Conservation (phyloP, 2,797 vertebrate species). For the Cephalopachus bancanus region DNA sequence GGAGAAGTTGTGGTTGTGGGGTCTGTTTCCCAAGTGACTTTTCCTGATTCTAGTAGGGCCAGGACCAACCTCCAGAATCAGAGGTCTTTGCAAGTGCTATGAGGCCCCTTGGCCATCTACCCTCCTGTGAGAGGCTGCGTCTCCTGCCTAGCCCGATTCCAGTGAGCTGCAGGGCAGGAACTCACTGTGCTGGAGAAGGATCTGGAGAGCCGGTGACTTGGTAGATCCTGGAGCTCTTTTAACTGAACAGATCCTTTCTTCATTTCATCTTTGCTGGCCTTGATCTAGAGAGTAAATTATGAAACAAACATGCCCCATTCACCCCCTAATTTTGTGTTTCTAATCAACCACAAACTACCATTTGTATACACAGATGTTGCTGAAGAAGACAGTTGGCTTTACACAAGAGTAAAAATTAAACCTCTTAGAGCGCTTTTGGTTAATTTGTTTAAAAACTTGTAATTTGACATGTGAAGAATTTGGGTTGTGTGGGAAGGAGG, state of each 20-base stretch:
- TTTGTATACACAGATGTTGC: background rate
- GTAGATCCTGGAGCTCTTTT: background rate
- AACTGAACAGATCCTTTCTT: background rate
- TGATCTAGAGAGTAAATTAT: slow-evolving; percentile 14
- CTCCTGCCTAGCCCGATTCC: background rate
- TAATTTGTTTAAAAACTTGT: slow-evolving; percentile 17
- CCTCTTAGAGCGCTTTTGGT: background rate
- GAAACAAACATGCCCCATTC: background rate
- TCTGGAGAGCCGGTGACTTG: background rate
- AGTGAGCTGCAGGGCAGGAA: background rate
- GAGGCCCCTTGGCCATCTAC: rapidly evolving
- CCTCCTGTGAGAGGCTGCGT: background rate
- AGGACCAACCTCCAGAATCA: background rate
- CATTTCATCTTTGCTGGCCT: background rate
- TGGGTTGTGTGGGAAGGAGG: too few species aligned
- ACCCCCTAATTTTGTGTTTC: background rate
- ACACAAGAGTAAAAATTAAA: background rate
- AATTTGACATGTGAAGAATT: background rate
- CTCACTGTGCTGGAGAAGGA: background rate
- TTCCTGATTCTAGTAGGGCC: background rate
- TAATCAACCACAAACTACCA: background rate
- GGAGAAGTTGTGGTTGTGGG: background rate
- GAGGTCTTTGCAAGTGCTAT: background rate
- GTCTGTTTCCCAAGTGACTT: background rate
- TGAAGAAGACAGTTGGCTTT: slow-evolving; percentile 1